Percentiles rank a stretch among this genome's conserved stretches.
Conservation (phyloP, 2,888 invertebrate genomes). For the Patella depressa region DNA sequence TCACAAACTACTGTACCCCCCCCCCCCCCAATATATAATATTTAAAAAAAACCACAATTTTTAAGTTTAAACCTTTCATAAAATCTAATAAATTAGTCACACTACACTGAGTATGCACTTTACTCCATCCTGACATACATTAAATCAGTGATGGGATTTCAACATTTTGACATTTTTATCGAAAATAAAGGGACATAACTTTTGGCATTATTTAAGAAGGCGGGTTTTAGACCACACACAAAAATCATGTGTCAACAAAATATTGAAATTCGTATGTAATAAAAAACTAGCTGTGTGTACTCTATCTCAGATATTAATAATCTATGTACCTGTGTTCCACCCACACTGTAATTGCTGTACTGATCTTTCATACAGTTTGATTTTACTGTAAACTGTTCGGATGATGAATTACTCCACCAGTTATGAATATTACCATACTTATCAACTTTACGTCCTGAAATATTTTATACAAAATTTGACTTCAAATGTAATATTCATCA, state of each 20-base stretch:
- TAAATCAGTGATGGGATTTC: neutral
- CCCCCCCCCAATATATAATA: too few relatives aligned
- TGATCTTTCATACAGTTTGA: constrained; percentile 74
- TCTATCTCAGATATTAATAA: neutral
- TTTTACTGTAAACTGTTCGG: constrained; percentile 42
- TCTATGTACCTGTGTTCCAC: constrained; percentile 48
- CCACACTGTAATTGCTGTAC: constrained; percentile 85
- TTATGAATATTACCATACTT: constrained; percentile 58
- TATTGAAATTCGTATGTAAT: neutral
- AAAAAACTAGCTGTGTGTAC: neutral
- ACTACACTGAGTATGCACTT: neutral
- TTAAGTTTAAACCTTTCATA: neutral
- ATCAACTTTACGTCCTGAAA: constrained; percentile 59
- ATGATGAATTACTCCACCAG: constrained; percentile 61
- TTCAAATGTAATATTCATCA: too few relatives aligned
- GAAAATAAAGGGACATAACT: too few relatives aligned
- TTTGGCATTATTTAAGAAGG: too few relatives aligned
- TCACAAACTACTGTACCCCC: too few relatives aligned
- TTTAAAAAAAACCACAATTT: too few relatives aligned
- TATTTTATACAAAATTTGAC: neutral
- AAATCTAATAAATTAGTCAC: neutral
- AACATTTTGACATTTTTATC: too few relatives aligned
- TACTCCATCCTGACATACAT: neutral
- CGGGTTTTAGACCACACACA: too few relatives aligned
- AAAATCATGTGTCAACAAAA: too few relatives aligned